Evolutionary conservation across 2,113 vertebrate species (phyloP), one percentile per base, ranked within the genome.

Genomic region (Neopipo cinnamomea): DNA sequence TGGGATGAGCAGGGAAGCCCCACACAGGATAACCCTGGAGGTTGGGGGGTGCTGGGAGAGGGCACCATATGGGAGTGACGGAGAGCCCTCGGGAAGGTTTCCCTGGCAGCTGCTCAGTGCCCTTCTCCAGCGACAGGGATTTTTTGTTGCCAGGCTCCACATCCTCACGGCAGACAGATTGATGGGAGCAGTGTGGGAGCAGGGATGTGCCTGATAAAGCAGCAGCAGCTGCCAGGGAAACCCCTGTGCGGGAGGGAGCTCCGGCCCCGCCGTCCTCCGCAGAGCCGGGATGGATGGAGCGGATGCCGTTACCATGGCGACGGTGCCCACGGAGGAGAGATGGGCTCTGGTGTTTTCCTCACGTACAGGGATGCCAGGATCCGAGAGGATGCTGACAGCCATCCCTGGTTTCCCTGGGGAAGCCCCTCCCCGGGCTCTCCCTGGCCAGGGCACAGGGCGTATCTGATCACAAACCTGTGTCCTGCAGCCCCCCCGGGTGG

Each of bases 271-370:
- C 35, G 35, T 9, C 28, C 2, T 62, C 37, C 24, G 8, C 22
- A 4, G 62, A 62, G 39, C 62, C 28, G 27, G 39, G 35, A 47
- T 23, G n/a, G 73, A 17, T 12, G n/a, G 53, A 66, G 76, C 21
- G 27, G 74, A 81, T 91, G 94, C 68, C 52, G 96, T 97, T 97
- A 24, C 97, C 65, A 37, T 89, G 96, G 97, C 31, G 67, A 97
- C 47, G 0, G 56, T 8, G 76, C 73, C 92, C 56, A 47, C 1
- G 4, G 58, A 88, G 74, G 50, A 91, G 70, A 85, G 62, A 76
- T 10, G 88, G 91, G 86, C 46, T 35, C 77, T 66, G 70, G 62
- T 63, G 85, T 17, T 74, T 39, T 55, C 77, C 85, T n/a, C 70
- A 4, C 3, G 2, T 46, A 14, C 4, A 8, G 10, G 84, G 58